Evolutionary conservation across 2,113 vertebrate species (phyloP), one percentile per base, ranked within the genome.

Genomic region (Xiphorhynchus elegans): DNA sequence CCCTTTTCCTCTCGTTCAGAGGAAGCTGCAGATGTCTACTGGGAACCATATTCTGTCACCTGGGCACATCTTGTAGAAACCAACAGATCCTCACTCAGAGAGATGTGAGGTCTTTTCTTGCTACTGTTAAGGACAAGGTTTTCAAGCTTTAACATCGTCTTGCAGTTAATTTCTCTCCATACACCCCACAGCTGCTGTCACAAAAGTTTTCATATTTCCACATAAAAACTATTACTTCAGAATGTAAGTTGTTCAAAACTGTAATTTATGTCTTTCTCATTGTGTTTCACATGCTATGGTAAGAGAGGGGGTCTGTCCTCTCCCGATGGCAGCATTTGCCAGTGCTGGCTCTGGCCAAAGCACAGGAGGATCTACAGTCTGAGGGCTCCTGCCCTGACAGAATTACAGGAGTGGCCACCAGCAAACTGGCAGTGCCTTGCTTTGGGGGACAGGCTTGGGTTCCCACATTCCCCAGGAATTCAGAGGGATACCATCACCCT

Each of bases 121-220:
- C 17, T 35, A 31, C 26, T 28, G 44, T 5, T 63, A 46, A 64
- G 15, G 50, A 49, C 56, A 75, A 83, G 17, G 16, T 75, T 83
- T 93, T 58, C 42, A 64, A 28, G 17, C 29, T 33, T 80, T 28
- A 23, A 53, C 1, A 2, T 37, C 3, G 2, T 46, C 63, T 67
- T 42, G 29, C 35, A 37, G 21, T 60, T 31, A 5, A n/a, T 72
- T 95, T 84, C 52, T 84, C 25, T 53, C 62, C 5, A 15, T 24
- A 52, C 37, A 3, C 8, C 8, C 21, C 19, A 21, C 0, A 1
- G 26, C 26, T 63, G 17, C 42, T 72, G 3, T 56, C 39, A 53
- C 9, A 3, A 20, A 42, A 37, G 29, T 58, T 76, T 62, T 11
- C 9, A 1, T 42, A 39, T 59, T 49, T 58, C 23, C 59, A 78